Evolutionary conservation across 2,888 invertebrate genomes (phyloP).

Genomic region (Syrphus vitripennis): DNA sequence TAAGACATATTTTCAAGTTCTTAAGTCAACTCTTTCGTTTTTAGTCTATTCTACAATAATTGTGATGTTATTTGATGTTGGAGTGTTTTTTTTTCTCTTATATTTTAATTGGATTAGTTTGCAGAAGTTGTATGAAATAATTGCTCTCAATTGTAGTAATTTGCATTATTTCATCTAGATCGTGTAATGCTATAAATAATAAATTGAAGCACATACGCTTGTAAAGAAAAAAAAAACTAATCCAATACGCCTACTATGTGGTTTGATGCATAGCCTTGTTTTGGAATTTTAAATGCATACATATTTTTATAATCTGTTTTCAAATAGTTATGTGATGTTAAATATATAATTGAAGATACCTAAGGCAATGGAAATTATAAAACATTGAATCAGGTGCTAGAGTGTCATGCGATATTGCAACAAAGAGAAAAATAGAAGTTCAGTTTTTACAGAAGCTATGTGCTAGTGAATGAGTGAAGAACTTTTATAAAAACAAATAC

Average conservation of each 20-base stretch:
- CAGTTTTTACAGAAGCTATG: too few relatives aligned
- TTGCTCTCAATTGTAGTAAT: neutral
- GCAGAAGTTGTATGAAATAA: neutral
- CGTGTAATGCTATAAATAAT: neutral
- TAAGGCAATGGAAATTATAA: neutral
- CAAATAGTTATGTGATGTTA: neutral
- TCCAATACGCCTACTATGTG: neutral
- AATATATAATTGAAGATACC: neutral
- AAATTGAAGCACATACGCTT: neutral
- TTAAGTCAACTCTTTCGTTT: conserved; percentile 11
- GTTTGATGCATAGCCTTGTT: neutral
- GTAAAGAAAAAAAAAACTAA: neutral
- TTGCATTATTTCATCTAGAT: conserved; percentile 18
- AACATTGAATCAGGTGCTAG: neutral
- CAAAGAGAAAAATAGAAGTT: neutral
- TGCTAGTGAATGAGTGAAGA: too few relatives aligned
- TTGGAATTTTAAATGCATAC: neutral
- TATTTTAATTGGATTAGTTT: neutral
- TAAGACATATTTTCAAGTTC: neutral
- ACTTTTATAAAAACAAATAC: too few relatives aligned
- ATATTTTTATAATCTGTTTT: neutral
- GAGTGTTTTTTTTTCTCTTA: neutral
- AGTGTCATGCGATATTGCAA: neutral
- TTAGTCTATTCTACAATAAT: neutral
- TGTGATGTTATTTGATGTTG: neutral